Conservation (phyloP, 2,797 vertebrate species). For the Streptopelia turtur region DNA sequence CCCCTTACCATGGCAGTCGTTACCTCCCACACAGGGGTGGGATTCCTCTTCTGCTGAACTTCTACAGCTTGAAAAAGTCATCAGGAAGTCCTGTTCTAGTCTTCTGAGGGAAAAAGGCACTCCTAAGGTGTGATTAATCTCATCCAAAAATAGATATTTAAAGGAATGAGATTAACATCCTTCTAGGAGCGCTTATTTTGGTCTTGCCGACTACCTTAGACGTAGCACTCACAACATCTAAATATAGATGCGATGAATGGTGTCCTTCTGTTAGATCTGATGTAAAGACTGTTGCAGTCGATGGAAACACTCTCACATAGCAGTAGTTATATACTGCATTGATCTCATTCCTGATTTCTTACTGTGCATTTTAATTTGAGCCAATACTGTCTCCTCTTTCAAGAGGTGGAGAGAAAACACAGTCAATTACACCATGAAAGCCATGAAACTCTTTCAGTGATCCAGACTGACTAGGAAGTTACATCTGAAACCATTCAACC, state of each 20-base stretch:
- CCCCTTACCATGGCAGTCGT: not conserved
- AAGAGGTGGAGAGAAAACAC: constrained; percentile 47
- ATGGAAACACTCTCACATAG: constrained; percentile 28
- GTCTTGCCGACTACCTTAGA: constrained; percentile 10
- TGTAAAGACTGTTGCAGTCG: constrained; percentile 7
- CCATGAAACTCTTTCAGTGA: constrained; percentile 6
- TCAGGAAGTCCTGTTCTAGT: not conserved
- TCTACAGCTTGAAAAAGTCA: not conserved
- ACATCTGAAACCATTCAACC: constrained; percentile 41
- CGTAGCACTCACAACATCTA: not conserved
- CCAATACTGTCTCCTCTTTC: constrained; percentile 30
- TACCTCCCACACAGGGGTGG: not conserved
- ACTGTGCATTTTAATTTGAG: constrained; percentile 39
- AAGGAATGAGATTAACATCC: constrained; percentile 9
- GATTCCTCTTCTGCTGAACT: not conserved
- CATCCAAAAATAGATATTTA: not conserved
- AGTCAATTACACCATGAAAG: constrained; percentile 54
- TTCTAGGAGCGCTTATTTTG: constrained; percentile 9
- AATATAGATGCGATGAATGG: constrained; percentile 31
- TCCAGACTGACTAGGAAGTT: constrained; percentile 52
- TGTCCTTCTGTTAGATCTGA: constrained; percentile 35
- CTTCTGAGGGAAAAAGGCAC: constrained; percentile 4
- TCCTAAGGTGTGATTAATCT: constrained; percentile 30
- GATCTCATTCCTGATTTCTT: not conserved
- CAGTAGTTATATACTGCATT: constrained; percentile 33